A percentile compares a stretch with the other conserved stretches of the same genome.
Conservation (phyloP, 1,140 invertebrate species). For the Andricus grossulariae region DNA sequence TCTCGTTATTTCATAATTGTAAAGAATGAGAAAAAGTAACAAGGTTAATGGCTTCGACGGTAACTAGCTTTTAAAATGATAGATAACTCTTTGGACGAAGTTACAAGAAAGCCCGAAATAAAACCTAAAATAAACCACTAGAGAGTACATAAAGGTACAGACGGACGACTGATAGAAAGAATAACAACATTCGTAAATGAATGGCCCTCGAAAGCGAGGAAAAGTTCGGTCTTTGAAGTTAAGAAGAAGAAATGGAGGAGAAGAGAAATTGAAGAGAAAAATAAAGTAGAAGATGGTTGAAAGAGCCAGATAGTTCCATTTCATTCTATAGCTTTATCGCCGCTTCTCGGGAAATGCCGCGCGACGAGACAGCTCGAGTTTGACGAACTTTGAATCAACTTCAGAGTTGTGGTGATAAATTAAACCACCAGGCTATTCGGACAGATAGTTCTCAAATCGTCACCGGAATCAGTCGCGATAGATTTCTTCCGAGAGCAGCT, state of each 20-base stretch:
- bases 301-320: constrained; percentile 12
- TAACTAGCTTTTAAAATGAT: constrained; percentile 11
- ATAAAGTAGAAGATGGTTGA: constrained; percentile 1
- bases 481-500: constrained; percentile 17
- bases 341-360: constrained; percentile 21
- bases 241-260: neutral
- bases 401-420: constrained; percentile 39
- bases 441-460: constrained; percentile 25
- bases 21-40: neutral
- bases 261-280: constrained; percentile 31
- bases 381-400: constrained; percentile 49
- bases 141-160: neutral
- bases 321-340: too few species aligned
- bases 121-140: constrained; percentile 2
- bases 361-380: constrained; percentile 36
- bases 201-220: neutral
- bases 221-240: neutral
- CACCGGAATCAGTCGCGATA: constrained; percentile 13
- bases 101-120: neutral
- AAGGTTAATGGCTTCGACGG: constrained; percentile 11
- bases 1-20: neutral
- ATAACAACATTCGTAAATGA: constrained; percentile 24
- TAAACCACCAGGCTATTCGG: constrained; percentile 34
- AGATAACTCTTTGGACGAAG: neutral
- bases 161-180: constrained; percentile 8